Conservation (phyloP, 2,888 invertebrate species). For the Aphidoletes aphidimyza region DNA sequence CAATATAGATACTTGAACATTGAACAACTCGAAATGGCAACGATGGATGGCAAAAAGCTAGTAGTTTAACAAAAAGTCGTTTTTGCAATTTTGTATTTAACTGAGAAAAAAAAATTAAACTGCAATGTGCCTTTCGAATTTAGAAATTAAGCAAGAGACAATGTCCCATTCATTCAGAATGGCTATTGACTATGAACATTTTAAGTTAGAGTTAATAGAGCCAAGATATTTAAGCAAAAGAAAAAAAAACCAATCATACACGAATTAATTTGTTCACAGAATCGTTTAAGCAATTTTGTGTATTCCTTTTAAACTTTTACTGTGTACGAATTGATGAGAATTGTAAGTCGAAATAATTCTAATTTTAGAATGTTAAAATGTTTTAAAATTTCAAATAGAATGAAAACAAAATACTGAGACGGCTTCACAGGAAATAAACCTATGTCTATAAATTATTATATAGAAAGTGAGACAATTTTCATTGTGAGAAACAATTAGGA, state of each 20-base stretch:
- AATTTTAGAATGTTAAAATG: slow-evolving; percentile 7
- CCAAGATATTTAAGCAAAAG: too few relatives aligned
- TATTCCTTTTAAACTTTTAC: too few relatives aligned
- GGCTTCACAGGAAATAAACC: slow-evolving; percentile 29
- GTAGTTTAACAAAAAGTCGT: background rate
- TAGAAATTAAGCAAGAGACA: background rate
- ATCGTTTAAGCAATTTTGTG: too few relatives aligned
- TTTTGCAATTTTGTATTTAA: background rate
- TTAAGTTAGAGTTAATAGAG: background rate
- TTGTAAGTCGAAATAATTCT: background rate
- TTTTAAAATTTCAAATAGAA: background rate
- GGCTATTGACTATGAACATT: background rate
- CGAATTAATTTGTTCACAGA: too few relatives aligned
- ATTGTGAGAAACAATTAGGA: background rate
- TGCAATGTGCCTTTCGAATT: background rate
- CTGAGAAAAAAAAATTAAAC: background rate
- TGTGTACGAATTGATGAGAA: too few relatives aligned
- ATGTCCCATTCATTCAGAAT: background rate
- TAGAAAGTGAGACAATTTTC: background rate
- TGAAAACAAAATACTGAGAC: background rate
- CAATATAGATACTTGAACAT: background rate
- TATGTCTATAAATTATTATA: slow-evolving; percentile 42
- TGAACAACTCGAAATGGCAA: too few relatives aligned
- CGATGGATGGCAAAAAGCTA: too few relatives aligned
- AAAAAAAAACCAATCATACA: too few relatives aligned